A percentile compares a stretch with the other conserved stretches of the same genome.
These are phyloP conservation scores for Ericerus pela DNA, from an alignment of 1,140 invertebrate species.

Conservation along the genomic window DNA sequence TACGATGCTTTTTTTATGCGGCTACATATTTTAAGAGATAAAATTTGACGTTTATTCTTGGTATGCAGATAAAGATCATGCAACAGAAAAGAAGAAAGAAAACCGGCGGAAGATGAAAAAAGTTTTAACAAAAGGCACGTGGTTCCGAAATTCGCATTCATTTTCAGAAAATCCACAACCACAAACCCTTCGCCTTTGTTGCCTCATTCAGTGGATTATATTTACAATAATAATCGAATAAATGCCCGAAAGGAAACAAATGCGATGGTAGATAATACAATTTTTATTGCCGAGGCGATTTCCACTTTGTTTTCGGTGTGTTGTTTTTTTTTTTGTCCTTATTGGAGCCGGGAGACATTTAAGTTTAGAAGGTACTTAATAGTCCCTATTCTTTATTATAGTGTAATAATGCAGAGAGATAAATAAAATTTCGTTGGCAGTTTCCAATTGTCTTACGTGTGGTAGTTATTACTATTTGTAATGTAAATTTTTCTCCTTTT, in stretches of 20 bases:
- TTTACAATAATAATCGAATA: constrained; percentile 4
- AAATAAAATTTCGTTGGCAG: constrained; percentile 7
- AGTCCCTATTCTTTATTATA: constrained; percentile 10
- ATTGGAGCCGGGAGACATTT: constrained; percentile 9
- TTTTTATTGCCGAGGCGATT: constrained; percentile 11
- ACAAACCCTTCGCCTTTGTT: too few species aligned
- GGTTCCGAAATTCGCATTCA: too few species aligned
- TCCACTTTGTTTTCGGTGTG: constrained; percentile 3
- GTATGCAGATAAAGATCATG: too few species aligned
- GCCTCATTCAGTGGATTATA: too few species aligned
- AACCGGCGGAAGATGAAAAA: too few species aligned
- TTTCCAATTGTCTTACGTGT: constrained; percentile 8
- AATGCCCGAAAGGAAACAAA: constrained; percentile 8
- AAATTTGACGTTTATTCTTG: too few species aligned
- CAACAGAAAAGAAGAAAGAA: too few species aligned
- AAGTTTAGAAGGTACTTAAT: constrained; percentile 10
- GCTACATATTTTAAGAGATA: too few species aligned
- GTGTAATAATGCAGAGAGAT: constrained; percentile 6
- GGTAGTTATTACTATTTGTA: constrained; percentile 8
- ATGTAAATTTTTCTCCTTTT: constrained; percentile 1
- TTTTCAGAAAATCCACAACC: too few species aligned
- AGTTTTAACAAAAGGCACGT: too few species aligned
- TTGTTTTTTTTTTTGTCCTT: constrained; percentile 3
- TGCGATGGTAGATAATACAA: constrained; percentile 8
- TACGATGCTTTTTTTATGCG: too few species aligned